phyloP scores from a whole-genome alignment of 2,113 vertebrate genomes.

The Sinocyclocheilus anophthalmus region DNA sequence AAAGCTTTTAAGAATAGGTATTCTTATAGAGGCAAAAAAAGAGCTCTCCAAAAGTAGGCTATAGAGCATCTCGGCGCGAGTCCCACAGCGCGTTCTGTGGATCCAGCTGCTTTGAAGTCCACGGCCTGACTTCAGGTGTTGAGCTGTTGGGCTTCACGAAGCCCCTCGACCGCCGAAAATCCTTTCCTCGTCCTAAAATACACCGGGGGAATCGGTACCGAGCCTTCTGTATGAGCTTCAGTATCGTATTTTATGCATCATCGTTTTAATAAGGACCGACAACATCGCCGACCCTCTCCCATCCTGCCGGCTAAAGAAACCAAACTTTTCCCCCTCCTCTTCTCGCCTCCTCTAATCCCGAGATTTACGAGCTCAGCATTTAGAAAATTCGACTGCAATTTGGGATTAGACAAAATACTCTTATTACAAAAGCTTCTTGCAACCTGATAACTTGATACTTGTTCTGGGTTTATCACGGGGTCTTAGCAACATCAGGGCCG shows the following conservation, averaged over 20 bases:
- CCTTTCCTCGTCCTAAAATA: conserved; percentile 57
- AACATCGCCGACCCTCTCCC: conserved; percentile 74
- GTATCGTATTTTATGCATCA: conserved; percentile 73
- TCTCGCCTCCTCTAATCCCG: conserved; percentile 77
- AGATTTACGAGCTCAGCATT: conserved; percentile 87
- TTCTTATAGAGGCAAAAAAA: not conserved
- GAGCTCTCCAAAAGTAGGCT: not conserved
- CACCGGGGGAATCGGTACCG: conserved; percentile 61
- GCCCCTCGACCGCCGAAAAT: conserved; percentile 61
- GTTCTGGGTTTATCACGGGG: conserved; percentile 72
- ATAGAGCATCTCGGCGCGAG: not conserved
- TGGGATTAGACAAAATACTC: conserved; percentile 92
- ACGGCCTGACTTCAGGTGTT: conserved; percentile 74
- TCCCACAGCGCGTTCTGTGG: conserved; percentile 52
- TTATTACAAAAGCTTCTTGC: conserved; percentile 80
- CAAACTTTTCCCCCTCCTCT: conserved; percentile 73
- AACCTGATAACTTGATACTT: conserved; percentile 85
- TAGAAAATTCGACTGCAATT: conserved; percentile 87
- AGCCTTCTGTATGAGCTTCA: conserved; percentile 56
- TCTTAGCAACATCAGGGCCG: conserved; percentile 67
- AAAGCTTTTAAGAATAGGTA: not conserved
- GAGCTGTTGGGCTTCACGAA: conserved; percentile 57
- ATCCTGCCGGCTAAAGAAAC: conserved; percentile 74
- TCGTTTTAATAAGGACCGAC: conserved; percentile 76
- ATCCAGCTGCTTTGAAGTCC: conserved; percentile 65